Conservation (phyloP, 2,888 invertebrate species). For the Drosophila histrio region DNA sequence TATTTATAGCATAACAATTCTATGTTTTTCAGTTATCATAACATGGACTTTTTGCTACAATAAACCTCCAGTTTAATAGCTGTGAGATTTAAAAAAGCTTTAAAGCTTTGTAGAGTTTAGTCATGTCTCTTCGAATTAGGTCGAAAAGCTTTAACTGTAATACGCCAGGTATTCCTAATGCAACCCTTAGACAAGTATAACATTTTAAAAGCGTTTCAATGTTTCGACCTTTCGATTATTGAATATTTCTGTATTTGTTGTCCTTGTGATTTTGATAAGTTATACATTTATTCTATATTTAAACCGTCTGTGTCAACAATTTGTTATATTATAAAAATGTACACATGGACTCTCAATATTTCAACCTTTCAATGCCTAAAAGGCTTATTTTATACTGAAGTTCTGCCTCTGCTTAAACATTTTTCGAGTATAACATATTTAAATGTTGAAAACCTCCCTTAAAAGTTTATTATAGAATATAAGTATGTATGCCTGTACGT, state of each 20-base stretch:
- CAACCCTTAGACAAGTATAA: neutral
- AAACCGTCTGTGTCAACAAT: neutral
- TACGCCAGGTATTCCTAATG: neutral
- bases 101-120: slow-evolving; percentile 27
- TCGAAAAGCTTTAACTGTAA: slow-evolving; percentile 12
- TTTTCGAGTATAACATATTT: neutral
- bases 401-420: neutral
- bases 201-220: neutral
- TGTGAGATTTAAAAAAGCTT: slow-evolving; percentile 1
- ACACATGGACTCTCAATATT: too few species aligned
- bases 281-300: neutral
- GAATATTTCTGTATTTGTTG: neutral
- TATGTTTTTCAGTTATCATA: slow-evolving; percentile 28
- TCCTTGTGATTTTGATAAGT: too few species aligned
- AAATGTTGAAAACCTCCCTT: neutral
- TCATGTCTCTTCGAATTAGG: neutral
- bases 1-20: slow-evolving; percentile 23
- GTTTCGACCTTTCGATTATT: neutral
- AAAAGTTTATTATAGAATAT: neutral
- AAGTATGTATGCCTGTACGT: too few species aligned
- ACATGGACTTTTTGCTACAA: neutral
- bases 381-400: neutral
- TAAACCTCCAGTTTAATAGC: neutral
- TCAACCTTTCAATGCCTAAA: neutral
- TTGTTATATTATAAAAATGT: neutral